Percentiles rank a stretch among this genome's conserved stretches.
phyloP scores from a whole-genome alignment of 2,113 vertebrate genomes.

The Mus pahari region DNA sequence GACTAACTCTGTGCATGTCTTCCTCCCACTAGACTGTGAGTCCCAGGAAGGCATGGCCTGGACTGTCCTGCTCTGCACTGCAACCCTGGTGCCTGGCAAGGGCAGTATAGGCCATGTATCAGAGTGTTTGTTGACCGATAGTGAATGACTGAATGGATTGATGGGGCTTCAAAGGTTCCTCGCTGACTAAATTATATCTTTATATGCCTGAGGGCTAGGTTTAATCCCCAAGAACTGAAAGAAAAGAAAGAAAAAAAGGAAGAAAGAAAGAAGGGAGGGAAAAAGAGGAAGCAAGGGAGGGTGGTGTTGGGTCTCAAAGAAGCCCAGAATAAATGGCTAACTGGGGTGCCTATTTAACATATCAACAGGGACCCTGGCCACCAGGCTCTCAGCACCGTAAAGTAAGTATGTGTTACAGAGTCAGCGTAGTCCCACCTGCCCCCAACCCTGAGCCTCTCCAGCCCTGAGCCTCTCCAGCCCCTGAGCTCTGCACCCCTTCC shows the following conservation, averaged over 20 bases:
- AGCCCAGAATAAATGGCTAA: background rate
- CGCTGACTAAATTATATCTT: background rate
- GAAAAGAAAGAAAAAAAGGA: no score
- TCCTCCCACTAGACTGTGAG: background rate
- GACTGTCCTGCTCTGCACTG: background rate
- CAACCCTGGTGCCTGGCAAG: background rate
- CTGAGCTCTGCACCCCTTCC: no score
- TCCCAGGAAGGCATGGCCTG: accelerated
- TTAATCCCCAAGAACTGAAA: background rate
- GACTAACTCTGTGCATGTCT: background rate
- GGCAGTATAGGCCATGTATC: background rate
- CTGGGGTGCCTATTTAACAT: background rate
- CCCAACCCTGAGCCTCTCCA: background rate
- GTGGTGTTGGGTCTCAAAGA: background rate
- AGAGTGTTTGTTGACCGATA: background rate
- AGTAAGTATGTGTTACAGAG: background rate
- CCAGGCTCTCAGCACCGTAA: background rate
- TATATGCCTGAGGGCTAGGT: background rate
- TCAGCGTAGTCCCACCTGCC: background rate
- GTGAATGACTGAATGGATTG: background rate
- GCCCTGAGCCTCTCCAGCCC: background rate
- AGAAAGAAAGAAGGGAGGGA: accelerated
- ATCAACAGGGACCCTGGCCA: background rate
- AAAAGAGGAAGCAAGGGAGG: accelerated
- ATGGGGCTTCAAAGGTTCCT: no score